phyloP scores from a whole-genome alignment of 1,140 invertebrate genomes.

The Diplogasteroides magnus region DNA sequence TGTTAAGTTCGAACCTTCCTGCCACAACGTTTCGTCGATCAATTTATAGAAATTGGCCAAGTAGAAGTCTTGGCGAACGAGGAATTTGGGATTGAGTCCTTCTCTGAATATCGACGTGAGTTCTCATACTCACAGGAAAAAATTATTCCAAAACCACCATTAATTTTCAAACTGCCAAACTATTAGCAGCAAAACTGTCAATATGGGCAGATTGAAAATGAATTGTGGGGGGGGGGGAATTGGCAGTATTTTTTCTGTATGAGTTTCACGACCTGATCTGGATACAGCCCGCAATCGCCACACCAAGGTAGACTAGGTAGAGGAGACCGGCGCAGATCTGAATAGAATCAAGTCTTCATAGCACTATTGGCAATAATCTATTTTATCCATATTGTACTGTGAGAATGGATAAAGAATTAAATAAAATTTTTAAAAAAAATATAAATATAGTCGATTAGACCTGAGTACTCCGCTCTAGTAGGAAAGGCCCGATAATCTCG shows the following conservation, averaged over 20 bases:
- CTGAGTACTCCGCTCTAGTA: conserved; percentile 74
- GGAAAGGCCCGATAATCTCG: conserved; percentile 67
- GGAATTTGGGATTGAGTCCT: conserved; percentile 40
- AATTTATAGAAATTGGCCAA: conserved; percentile 50
- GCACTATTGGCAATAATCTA: no score
- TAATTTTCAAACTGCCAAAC: no score
- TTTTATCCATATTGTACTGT: no score
- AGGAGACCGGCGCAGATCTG: conserved; percentile 69
- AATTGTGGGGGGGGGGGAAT: no score
- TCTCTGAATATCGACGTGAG: conserved; percentile 66
- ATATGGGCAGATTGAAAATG: no score
- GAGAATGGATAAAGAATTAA: background rate
- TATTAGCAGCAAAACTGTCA: no score
- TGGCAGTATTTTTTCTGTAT: no score
- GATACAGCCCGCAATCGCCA: conserved; percentile 80
- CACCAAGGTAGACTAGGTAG: conserved; percentile 74
- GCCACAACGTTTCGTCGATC: conserved; percentile 60
- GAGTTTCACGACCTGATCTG: conserved; percentile 67
- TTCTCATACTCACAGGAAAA: no score
- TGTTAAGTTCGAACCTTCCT: no score
- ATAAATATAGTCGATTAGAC: background rate
- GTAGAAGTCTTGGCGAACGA: conserved; percentile 47
- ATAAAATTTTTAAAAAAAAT: background rate
- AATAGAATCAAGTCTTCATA: background rate
- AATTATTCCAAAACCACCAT: no score